A percentile compares a stretch with the other conserved stretches of the same genome.
Conservation (phyloP, 2,888 invertebrate genomes). For the Reticulitermes lucifugus region DNA sequence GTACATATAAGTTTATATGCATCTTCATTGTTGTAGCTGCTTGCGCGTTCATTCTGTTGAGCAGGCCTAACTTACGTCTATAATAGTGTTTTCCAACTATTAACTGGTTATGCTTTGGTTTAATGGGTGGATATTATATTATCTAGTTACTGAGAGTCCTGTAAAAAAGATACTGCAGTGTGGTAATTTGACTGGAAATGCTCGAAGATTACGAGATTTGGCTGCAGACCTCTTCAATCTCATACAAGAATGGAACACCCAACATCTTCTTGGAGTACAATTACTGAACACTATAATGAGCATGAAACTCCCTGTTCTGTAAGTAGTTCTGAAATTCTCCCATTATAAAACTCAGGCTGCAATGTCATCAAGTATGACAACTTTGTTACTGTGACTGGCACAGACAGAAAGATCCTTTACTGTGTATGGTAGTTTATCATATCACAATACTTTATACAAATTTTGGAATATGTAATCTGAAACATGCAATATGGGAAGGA, state of each 20-base stretch:
- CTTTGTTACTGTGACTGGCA: too few species aligned
- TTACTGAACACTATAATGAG: neutral
- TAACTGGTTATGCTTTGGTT: too few species aligned
- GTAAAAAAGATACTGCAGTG: neutral
- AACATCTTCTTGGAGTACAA: slow-evolving; percentile 3
- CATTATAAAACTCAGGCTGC: neutral
- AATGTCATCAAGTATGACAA: neutral
- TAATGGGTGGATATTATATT: neutral
- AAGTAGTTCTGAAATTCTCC: neutral
- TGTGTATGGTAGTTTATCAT: too few species aligned
- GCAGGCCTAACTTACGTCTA: too few species aligned
- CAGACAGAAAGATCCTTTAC: too few species aligned
- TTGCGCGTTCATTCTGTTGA: too few species aligned
- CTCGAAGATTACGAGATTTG: neutral
- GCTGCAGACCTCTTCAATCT: neutral
- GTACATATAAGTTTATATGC: too few species aligned
- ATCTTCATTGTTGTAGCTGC: too few species aligned
- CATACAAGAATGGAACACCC: neutral
- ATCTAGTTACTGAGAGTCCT: neutral
- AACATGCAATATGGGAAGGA: neutral
- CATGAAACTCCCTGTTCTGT: neutral
- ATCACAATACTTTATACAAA: too few species aligned
- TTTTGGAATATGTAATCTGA: neutral
- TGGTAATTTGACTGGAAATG: slow-evolving; percentile 13
- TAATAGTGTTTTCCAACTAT: too few species aligned